Conservation (phyloP, 2,888 invertebrate species). For the Polymixis flavicincta region DNA sequence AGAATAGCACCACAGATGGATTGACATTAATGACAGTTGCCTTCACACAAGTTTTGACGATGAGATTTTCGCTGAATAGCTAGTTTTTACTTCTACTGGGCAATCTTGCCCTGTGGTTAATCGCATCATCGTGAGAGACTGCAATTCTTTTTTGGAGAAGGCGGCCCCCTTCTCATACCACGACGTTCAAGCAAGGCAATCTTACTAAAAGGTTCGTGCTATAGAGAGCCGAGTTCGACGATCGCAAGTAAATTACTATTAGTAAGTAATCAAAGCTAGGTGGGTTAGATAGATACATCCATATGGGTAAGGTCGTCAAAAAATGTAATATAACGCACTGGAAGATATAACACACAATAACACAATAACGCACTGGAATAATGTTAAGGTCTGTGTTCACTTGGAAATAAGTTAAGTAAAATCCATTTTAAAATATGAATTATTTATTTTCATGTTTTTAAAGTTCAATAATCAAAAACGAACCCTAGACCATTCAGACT, state of each 20-base stretch:
- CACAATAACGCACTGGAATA: no score
- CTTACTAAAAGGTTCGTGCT: conserved; percentile 51
- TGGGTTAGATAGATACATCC: conserved; percentile 17
- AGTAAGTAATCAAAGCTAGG: conserved; percentile 22
- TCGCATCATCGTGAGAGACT: background rate
- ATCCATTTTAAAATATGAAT: no score
- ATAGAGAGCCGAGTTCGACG: background rate
- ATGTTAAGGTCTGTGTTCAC: no score
- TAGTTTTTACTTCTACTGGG: background rate
- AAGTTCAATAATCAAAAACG: no score
- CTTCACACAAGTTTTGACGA: background rate
- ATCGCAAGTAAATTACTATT: conserved; percentile 9
- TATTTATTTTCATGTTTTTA: no score
- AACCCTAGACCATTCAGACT: no score
- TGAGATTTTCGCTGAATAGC: background rate
- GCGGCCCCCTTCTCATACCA: no score
- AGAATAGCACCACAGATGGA: background rate
- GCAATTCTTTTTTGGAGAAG: background rate
- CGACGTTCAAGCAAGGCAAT: conserved; percentile 21
- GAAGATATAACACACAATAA: no score
- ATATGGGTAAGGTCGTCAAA: no score
- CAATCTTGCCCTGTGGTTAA: background rate
- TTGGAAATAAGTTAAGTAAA: no score
- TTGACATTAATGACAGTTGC: background rate
- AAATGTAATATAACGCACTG: no score